These are phyloP conservation scores for Cylloceria caligata DNA, from an alignment of 2,888 invertebrate genomes.

Conservation along the genomic window DNA sequence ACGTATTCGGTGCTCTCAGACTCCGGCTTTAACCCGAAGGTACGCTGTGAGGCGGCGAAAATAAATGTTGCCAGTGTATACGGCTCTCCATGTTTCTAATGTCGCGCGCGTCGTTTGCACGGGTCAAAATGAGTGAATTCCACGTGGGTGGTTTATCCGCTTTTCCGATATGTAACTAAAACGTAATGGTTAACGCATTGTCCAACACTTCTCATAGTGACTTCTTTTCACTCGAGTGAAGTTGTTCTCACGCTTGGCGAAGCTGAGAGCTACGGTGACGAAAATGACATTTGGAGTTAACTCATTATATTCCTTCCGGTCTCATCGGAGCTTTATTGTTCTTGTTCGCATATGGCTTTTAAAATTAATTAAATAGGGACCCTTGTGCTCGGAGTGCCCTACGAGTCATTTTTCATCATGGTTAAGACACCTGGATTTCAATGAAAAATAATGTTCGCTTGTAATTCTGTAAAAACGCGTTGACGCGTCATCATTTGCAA, in stretches of 20 bases:
- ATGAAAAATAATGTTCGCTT: slow-evolving; percentile 1
- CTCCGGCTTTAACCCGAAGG: neutral
- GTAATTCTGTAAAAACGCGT: neutral
- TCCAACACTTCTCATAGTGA: neutral
- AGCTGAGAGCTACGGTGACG: neutral
- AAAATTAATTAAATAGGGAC: neutral
- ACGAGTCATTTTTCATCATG: slow-evolving; percentile 6
- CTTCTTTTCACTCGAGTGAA: neutral
- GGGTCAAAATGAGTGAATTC: slow-evolving; percentile 74
- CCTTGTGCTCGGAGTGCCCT: neutral
- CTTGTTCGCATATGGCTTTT: neutral
- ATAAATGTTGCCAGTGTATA: neutral
- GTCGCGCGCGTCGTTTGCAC: neutral
- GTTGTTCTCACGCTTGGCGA: neutral
- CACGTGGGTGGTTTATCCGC: slow-evolving; percentile 56
- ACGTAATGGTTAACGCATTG: neutral
- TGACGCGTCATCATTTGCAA: neutral
- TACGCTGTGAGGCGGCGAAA: neutral
- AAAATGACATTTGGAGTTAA: neutral
- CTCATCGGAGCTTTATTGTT: neutral
- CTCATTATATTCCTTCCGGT: no score
- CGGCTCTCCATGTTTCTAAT: neutral
- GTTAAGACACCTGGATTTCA: neutral
- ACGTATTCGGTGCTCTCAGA: neutral
- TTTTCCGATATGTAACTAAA: slow-evolving; percentile 75